Base-by-base conservation (phyloP, 1,140 invertebrate species). In the Listronotus bonariensis region DNA sequence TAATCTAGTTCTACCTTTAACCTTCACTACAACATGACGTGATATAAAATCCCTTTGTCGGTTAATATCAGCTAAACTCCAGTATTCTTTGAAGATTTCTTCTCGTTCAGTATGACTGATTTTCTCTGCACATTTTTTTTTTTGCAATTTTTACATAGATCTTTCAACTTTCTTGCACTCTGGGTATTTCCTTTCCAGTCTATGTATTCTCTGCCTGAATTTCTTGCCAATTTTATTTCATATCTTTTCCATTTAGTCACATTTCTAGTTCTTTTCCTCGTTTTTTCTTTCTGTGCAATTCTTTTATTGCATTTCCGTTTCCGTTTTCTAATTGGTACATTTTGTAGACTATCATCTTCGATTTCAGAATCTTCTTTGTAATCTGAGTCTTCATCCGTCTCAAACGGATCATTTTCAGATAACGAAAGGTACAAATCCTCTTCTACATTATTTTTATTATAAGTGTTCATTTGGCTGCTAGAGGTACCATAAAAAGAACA, bases 31-130 rank as follows among this genome's bases (percentile, higher is more conserved):
- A 15, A 61, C 48, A 31, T 43, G 41, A 12, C 26, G 12, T 36
- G 58, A 49, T 11, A 61, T 53, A 43, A 61, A 61, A 61, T 61
- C 58, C 10, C 17, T 32, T 34, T 61, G 48, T 52, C 58, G 14
- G 20, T 61, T 61, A 14, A 61, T 61, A 15, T 52, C 48, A 31
- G 9, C 48, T 18, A 61, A 31, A 15, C 36, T 40, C 46, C 58
- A 61, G 15, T 26, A 52, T n/a, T 61, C 14, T 20, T 31, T 26
- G 18, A 61, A 61, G 26, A 61, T 61, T 26, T 11, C 10, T 31
- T 61, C n/a, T 52, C 58, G 17, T 42, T 61, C 32, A 12, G 12
- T 41, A 26, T 61, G 12, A 41, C 10, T 26, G 15, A 61, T 38
- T n/a, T n/a, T n/a, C n/a, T n/a, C n/a, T n/a, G n/a, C n/a, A n/a